Percentiles rank a stretch among this genome's conserved stretches.
Evolutionary conservation across 2,113 vertebrate genomes (phyloP).

Genomic region (Lipotes vexillifer): DNA sequence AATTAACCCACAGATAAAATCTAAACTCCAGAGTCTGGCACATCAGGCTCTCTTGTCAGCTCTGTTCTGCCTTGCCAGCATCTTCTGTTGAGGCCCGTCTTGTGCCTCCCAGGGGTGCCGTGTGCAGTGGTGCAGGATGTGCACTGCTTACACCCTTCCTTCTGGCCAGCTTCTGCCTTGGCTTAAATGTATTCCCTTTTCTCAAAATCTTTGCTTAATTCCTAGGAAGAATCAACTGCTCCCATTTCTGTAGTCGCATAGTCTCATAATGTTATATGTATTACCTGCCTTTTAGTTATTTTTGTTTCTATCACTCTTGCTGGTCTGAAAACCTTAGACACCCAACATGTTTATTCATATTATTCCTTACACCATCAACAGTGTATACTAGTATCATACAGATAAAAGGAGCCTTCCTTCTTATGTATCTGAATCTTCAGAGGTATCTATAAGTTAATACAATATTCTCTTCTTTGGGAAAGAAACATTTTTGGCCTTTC

Average conservation of each 20-base stretch:
- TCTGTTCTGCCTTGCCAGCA: rapidly evolving
- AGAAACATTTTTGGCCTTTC: not conserved
- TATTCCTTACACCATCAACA: not conserved
- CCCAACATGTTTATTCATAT: not conserved
- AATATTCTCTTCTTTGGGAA: not conserved
- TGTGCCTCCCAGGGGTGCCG: not conserved
- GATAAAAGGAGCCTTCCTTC: not conserved
- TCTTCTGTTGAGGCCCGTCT: not conserved
- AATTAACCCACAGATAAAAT: not conserved
- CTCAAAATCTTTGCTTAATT: not conserved
- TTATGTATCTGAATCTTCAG: not conserved
- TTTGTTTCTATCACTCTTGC: not conserved
- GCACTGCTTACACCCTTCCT: not conserved
- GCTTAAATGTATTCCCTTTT: not conserved
- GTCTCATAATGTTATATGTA: not conserved
- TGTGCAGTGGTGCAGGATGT: not conserved
- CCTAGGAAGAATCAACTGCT: not conserved
- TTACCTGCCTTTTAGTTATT: not conserved
- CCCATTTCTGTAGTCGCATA: not conserved
- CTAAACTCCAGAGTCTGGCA: not conserved
- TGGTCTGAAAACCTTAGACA: not conserved
- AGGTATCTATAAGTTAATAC: not conserved
- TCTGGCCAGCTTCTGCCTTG: not conserved
- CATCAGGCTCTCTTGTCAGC: not conserved
- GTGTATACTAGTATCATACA: not conserved